These are phyloP conservation scores for Pseudomyrmex cubaensis DNA, from an alignment of 1,140 invertebrate genomes.

Conservation along the genomic window DNA sequence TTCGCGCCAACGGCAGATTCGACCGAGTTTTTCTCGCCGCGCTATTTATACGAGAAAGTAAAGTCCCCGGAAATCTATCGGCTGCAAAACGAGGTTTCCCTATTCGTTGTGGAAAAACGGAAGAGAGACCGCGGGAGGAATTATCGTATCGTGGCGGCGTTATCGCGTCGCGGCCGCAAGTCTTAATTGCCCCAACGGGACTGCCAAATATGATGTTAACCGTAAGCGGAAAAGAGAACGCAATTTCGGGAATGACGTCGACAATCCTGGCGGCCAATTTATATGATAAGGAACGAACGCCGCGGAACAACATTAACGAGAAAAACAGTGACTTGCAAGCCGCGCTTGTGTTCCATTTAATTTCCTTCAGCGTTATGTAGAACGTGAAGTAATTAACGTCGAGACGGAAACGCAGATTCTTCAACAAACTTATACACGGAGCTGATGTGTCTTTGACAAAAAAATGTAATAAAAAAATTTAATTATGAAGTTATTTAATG, in stretches of 20 bases:
- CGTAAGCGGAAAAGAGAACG: not conserved
- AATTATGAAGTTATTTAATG: not conserved
- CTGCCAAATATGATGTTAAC: slow-evolving; percentile 10
- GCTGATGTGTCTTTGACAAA: not conserved
- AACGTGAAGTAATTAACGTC: not conserved
- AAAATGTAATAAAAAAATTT: slow-evolving; percentile 19
- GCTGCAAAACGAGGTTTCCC: slow-evolving; percentile 44
- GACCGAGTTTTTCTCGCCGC: slow-evolving; percentile 65
- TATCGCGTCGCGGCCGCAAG: not conserved
- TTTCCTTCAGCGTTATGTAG: not conserved
- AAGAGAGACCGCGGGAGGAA: not conserved
- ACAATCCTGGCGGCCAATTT: slow-evolving; percentile 18
- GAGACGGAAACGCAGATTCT: not conserved
- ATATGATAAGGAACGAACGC: not conserved
- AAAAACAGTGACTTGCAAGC: not conserved
- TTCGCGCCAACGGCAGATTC: slow-evolving; percentile 67
- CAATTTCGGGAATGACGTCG: slow-evolving; percentile 5
- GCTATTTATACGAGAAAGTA: slow-evolving; percentile 71
- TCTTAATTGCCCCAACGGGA: slow-evolving; percentile 36
- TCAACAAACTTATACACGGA: not conserved
- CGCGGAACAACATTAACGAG: slow-evolving; percentile 24
- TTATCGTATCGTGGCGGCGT: slow-evolving; percentile 26
- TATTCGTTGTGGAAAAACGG: slow-evolving; percentile 2
- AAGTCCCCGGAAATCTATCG: slow-evolving; percentile 54
- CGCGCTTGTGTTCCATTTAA: not conserved